Percentiles rank a stretch among this genome's conserved stretches.
Conservation (phyloP, 2,797 vertebrate genomes). For the Schizopygopsis pylzovi region DNA sequence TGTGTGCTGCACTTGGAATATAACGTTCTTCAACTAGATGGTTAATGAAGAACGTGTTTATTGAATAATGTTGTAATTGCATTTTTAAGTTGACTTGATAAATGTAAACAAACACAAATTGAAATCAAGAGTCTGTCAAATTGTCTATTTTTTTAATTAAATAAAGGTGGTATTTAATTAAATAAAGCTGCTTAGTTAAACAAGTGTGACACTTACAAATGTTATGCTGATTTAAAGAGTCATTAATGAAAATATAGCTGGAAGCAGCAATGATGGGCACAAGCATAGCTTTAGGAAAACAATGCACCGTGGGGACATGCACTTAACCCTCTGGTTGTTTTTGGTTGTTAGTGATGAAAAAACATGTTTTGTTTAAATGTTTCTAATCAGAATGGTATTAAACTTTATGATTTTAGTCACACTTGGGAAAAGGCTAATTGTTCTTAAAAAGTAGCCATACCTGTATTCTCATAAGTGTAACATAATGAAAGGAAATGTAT, state of each 20-base stretch:
- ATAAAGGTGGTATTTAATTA: too few relatives aligned
- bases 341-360: neutral
- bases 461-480: neutral
- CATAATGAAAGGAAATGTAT: neutral
- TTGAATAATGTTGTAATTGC: too few relatives aligned
- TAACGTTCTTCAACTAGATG: too few relatives aligned
- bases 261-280: neutral
- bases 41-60: too few relatives aligned
- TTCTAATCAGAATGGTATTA: neutral
- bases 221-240: neutral
- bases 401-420: neutral
- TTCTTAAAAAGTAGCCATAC: neutral
- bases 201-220: neutral
- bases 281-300: neutral
- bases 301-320: neutral
- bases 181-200: too few relatives aligned
- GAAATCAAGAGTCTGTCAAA: too few relatives aligned
- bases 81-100: too few relatives aligned
- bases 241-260: neutral
- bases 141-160: too few relatives aligned
- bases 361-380: neutral
- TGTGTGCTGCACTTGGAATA: too few relatives aligned
- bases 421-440: neutral
- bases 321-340: neutral
- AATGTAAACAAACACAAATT: too few relatives aligned